Evolutionary conservation across 2,797 vertebrate species (phyloP), one percentile per base, ranked within the genome.

Genomic region (Cheirogaleus major): DNA sequence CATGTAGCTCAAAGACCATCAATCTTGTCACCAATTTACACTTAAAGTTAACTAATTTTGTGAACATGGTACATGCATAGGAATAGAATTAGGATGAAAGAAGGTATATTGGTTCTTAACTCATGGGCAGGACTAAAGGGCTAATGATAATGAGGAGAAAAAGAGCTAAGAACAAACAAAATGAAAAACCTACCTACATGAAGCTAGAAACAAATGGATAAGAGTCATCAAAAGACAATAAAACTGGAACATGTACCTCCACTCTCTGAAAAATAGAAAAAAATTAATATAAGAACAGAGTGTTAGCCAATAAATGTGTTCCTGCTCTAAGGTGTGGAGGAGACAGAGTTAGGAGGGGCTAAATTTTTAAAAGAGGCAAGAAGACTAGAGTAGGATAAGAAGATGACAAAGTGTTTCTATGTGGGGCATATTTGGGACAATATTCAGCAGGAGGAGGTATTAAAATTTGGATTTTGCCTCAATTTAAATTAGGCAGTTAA

Each of bases 391-490:
- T 2, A 6, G 59, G 14, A 65, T 80, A 27, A 52, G 25, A 83
- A 72, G 82, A 63, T 7, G 32, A 80, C 38, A 93, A 57, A 93
- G 7, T n/a, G 50, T 80, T 82, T 91, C 67, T 69, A 11, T 30
- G 14, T 30, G 48, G 32, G 45, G 4, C 57, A 8, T 69, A 45
- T 50, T 57, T 10, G 35, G 63, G 70, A 45, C 2, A 70, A 78
- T 78, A 90, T 88, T 95, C 67, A 67, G 5, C 27, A 83, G 30
- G 10, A 88, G 90, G 23, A 89, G 35, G 30, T 15, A 43, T 84
- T 79, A 50, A 85, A 55, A 15, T 85, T 67, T 81, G 30, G 4
- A n/a, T 79, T 94, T 94, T 95, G n/a, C 35, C 76, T 96, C 67
- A 61, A 55, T 91, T 90, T 81, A 70, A 94, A 17, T 69, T 69